phyloP scores from a whole-genome alignment of 2,113 vertebrate species.

The Caretta caretta region DNA sequence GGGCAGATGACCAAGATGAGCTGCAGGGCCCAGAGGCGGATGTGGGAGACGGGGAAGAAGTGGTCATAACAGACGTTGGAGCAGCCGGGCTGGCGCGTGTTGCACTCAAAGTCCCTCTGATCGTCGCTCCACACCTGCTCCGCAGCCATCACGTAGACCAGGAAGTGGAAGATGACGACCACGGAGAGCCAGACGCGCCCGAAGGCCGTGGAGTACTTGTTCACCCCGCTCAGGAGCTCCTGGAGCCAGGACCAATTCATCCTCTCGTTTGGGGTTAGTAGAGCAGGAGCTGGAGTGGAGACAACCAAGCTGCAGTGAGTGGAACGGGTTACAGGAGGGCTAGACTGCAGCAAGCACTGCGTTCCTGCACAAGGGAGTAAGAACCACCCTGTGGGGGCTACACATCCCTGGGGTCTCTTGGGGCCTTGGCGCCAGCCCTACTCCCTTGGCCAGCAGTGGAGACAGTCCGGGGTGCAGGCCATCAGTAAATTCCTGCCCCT shows the following conservation, averaged over 20 bases:
- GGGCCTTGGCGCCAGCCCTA: background rate
- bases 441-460: background rate
- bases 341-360: background rate
- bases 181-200: constrained; percentile 95
- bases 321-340: background rate
- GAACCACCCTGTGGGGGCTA: background rate
- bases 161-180: constrained; percentile 93
- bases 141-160: constrained; percentile 94
- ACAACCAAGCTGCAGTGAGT: background rate
- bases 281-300: background rate
- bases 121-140: constrained; percentile 96
- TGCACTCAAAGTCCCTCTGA: constrained; percentile 94
- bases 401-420: background rate
- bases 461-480: background rate
- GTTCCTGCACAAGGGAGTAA: background rate
- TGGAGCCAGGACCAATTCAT: constrained; percentile 34
- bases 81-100: constrained; percentile 94
- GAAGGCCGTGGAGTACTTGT: constrained; percentile 95
- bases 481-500: background rate
- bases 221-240: constrained; percentile 89
- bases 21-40: constrained; percentile 97
- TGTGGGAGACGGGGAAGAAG: constrained; percentile 94
- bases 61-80: constrained; percentile 92
- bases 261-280: background rate
- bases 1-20: constrained; percentile 98